A percentile compares a stretch with the other conserved stretches of the same genome.
Evolutionary conservation across 2,113 vertebrate genomes (phyloP).

Genomic region (Albula glossodonta): DNA sequence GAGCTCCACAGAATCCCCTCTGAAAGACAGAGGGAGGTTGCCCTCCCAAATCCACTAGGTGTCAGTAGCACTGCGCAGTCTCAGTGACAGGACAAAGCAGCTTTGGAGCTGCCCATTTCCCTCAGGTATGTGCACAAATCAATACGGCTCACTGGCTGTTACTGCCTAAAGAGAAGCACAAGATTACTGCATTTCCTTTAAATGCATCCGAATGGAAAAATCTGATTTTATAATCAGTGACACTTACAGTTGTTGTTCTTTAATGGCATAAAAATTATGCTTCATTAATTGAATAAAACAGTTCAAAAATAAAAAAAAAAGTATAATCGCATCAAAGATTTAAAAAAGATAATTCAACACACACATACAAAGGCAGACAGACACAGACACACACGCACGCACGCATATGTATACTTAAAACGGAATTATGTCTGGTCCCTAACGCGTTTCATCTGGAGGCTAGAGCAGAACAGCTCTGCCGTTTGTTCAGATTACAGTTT

Average conservation of each 20-base stretch:
- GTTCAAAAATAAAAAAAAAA: too few relatives aligned
- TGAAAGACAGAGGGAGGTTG: too few relatives aligned
- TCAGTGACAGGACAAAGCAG: neutral
- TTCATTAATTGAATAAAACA: too few relatives aligned
- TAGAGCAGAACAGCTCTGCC: constrained; percentile 15
- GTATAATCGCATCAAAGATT: too few relatives aligned
- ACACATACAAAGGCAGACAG: neutral
- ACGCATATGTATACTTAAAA: neutral
- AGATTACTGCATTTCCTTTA: too few relatives aligned
- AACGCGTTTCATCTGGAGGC: constrained; percentile 33
- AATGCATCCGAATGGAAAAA: too few relatives aligned
- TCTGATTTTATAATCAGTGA: too few relatives aligned
- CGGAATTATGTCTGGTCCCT: neutral
- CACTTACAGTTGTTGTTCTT: too few relatives aligned
- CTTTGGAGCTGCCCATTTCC: neutral
- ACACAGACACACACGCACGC: neutral
- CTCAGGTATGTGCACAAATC: neutral
- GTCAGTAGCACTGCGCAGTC: neutral
- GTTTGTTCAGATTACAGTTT: constrained; percentile 48
- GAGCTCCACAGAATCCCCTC: too few relatives aligned
- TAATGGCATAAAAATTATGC: too few relatives aligned
- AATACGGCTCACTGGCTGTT: neutral
- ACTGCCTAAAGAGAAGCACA: too few relatives aligned
- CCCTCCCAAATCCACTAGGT: neutral
- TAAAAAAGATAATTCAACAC: neutral